Evolutionary conservation across 2,888 invertebrate genomes (phyloP).

Genomic region (Cataglyphis cursor): DNA sequence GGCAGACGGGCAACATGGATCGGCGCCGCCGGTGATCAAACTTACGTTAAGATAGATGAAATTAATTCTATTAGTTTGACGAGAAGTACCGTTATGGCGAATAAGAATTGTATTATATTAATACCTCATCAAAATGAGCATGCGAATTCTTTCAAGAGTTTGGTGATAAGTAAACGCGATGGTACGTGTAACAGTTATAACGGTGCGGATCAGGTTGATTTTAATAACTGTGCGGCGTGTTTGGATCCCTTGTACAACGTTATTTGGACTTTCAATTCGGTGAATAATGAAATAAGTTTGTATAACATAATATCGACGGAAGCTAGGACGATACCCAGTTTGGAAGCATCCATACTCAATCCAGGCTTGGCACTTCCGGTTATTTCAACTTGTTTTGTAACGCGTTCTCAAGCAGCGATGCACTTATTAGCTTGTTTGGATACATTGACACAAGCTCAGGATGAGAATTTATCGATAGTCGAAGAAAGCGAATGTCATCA

Average conservation of each 20-base stretch:
- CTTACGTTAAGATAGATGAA: conserved; percentile 96
- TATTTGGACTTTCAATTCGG: conserved; percentile 95
- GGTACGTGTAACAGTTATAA: conserved; percentile 95
- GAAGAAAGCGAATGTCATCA: conserved; percentile 88
- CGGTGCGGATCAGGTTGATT: conserved; percentile 94
- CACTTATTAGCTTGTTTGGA: conserved; percentile 96
- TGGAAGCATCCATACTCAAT: conserved; percentile 90
- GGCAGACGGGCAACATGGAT: conserved; percentile 97
- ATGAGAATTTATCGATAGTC: conserved; percentile 88
- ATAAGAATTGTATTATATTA: conserved; percentile 94
- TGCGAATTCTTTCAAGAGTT: conserved; percentile 92
- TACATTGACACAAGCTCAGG: conserved; percentile 94
- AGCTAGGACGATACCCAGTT: conserved; percentile 86
- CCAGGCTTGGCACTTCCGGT: conserved; percentile 94
- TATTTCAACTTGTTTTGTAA: conserved; percentile 90
- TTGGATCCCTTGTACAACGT: conserved; percentile 97
- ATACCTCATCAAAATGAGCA: conserved; percentile 93
- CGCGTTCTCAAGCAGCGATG: conserved; percentile 95
- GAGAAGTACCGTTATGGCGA: conserved; percentile 96
- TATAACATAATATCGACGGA: conserved; percentile 95
- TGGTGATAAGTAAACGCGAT: conserved; percentile 96
- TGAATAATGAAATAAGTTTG: conserved; percentile 90
- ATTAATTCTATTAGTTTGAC: conserved; percentile 96
- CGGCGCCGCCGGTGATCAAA: conserved; percentile 98
- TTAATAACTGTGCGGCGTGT: conserved; percentile 92